Conservation (phyloP, 2,888 invertebrate genomes). For the Sinohyriopsis cumingii region DNA sequence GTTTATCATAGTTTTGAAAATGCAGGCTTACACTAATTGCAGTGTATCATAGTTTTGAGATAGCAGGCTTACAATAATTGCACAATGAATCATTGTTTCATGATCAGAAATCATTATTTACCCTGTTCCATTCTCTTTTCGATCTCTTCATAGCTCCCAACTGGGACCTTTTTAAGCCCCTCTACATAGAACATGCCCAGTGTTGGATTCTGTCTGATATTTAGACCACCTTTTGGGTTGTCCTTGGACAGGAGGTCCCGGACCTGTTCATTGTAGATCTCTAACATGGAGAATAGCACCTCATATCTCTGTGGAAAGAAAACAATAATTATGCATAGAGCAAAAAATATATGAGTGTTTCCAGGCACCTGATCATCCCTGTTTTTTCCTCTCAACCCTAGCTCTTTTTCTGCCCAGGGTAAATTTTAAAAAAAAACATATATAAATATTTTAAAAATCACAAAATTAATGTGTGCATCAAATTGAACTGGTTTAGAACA, state of each 20-base stretch:
- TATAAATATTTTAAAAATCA: no score
- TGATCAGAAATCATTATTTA: slow-evolving; percentile 19
- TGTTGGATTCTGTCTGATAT: slow-evolving; percentile 71
- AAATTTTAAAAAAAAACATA: no score
- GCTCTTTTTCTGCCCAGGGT: no score
- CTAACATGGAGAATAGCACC: slow-evolving; percentile 72
- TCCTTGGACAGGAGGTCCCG: slow-evolving; percentile 70
- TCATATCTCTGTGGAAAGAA: slow-evolving; percentile 65
- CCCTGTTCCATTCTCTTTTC: slow-evolving; percentile 72
- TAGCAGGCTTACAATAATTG: no score
- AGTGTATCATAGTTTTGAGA: no score
- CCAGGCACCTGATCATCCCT: no score
- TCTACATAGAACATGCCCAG: slow-evolving; percentile 72
- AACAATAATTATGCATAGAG: neutral
- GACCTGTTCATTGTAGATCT: slow-evolving; percentile 73
- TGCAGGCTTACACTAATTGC: no score
- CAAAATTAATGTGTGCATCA: no score
- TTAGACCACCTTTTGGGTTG: slow-evolving; percentile 70
- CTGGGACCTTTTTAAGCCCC: slow-evolving; percentile 70
- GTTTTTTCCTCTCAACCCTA: no score
- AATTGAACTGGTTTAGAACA: no score
- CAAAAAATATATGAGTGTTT: neutral
- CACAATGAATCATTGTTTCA: no score
- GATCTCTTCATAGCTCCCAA: slow-evolving; percentile 71
- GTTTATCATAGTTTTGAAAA: no score